Conservation (phyloP, 2,797 vertebrate species). For the Yasuhikotakia modesta region DNA sequence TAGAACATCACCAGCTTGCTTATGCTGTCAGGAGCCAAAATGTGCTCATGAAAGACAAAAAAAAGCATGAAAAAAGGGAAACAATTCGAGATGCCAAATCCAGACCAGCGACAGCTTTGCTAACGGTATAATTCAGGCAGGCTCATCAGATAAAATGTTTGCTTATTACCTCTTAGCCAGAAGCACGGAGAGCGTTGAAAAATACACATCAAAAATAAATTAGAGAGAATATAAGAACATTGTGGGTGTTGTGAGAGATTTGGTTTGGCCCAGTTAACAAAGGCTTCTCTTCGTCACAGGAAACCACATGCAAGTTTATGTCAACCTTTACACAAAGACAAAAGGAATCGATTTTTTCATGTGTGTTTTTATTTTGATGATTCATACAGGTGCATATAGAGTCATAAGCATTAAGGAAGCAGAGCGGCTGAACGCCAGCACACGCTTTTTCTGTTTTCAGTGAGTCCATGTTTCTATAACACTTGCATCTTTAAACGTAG, state of each 20-base stretch:
- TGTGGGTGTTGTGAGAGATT: slow-evolving; percentile 48
- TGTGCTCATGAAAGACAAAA: slow-evolving; percentile 30
- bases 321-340: slow-evolving; percentile 13
- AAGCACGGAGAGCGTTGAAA: slow-evolving; percentile 26
- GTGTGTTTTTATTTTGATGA: slow-evolving; percentile 30
- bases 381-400: slow-evolving; percentile 48
- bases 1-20: slow-evolving; percentile 27
- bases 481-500: slow-evolving; percentile 27
- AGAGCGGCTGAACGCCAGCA: slow-evolving; percentile 15
- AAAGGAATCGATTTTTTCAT: slow-evolving; percentile 14
- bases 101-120: slow-evolving; percentile 22
- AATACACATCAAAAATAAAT: slow-evolving; percentile 35
- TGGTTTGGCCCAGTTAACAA: slow-evolving; percentile 50
- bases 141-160: slow-evolving; percentile 40
- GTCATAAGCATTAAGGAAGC: slow-evolving; percentile 44
- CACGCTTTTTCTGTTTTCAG: slow-evolving; percentile 38
- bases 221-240: slow-evolving; percentile 37
- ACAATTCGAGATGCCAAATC: slow-evolving; percentile 5
- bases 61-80: background rate
- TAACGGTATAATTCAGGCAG: slow-evolving; percentile 4
- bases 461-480: slow-evolving; percentile 9
- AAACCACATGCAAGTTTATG: slow-evolving; percentile 46
- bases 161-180: slow-evolving; percentile 35
- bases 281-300: slow-evolving; percentile 26
- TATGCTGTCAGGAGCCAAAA: slow-evolving; percentile 31